Evolutionary conservation across 2,888 invertebrate genomes (phyloP).

Genomic region (Aporophyla nigra): DNA sequence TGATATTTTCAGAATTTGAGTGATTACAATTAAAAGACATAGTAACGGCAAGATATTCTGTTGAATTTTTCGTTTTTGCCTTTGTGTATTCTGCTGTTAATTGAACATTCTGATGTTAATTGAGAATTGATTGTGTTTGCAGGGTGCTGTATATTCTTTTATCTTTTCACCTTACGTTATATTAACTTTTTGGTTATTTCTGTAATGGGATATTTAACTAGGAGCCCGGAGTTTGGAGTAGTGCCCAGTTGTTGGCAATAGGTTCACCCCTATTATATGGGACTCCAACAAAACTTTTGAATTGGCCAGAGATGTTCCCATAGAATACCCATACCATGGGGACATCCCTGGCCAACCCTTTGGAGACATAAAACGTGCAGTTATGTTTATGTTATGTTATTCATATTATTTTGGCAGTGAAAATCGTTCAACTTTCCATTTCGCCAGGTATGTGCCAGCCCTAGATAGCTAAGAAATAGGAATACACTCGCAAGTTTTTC

Average conservation of each 20-base stretch:
- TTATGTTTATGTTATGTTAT: too few species aligned
- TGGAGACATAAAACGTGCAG: too few species aligned
- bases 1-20: background rate
- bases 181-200: too few species aligned
- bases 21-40: background rate
- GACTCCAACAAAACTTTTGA: too few species aligned
- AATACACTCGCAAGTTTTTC: conserved; percentile 42
- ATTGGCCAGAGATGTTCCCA: too few species aligned
- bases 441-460: background rate
- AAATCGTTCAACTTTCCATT: background rate
- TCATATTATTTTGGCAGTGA: background rate
- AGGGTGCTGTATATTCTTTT: background rate
- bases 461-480: conserved; percentile 21
- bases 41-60: background rate
- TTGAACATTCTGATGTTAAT: background rate
- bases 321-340: too few species aligned
- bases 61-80: background rate
- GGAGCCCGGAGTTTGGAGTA: too few species aligned
- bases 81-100: background rate
- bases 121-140: background rate
- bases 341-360: too few species aligned
- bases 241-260: too few species aligned
- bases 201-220: too few species aligned
- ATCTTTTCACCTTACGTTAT: background rate
- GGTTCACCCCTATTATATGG: too few species aligned